These are phyloP conservation scores for Chironomus riparius DNA, from an alignment of 2,888 invertebrate genomes.

Conservation along the genomic window DNA sequence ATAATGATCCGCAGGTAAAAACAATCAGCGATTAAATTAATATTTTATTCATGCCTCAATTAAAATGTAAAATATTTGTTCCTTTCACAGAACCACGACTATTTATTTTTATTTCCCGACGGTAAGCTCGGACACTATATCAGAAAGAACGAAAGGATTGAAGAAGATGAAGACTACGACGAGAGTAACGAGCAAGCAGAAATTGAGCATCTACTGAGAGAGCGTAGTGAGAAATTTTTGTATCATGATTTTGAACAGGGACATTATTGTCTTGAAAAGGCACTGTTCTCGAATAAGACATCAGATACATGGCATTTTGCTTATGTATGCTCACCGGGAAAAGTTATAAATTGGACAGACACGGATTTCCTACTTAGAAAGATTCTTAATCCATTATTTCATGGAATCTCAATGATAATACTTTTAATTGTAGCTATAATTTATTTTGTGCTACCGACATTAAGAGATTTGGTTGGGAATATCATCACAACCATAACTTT, in stretches of 20 bases:
- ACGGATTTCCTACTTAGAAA: conserved; percentile 64
- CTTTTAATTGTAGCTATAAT: conserved; percentile 64
- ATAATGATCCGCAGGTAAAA: conserved; percentile 44
- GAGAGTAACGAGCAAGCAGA: conserved; percentile 40
- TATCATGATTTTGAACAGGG: conserved; percentile 64
- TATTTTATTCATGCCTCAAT: not conserved
- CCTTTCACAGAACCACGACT: conserved; percentile 41
- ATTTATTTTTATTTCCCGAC: conserved; percentile 55
- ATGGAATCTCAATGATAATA: conserved; percentile 61
- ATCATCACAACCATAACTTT: conserved; percentile 73
- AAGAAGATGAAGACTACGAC: conserved; percentile 40
- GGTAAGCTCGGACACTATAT: conserved; percentile 68
- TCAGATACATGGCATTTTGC: conserved; percentile 48
- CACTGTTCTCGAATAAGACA: conserved; percentile 35
- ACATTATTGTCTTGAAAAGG: conserved; percentile 76
- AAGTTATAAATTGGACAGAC: conserved; percentile 61
- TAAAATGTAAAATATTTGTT: conserved; percentile 21
- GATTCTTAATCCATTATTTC: conserved; percentile 67
- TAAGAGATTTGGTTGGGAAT: conserved; percentile 71
- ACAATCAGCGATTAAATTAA: conserved; percentile 22
- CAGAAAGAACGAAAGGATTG: conserved; percentile 45
- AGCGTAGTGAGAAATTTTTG: conserved; percentile 39
- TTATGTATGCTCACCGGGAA: conserved; percentile 62
- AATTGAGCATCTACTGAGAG: conserved; percentile 20
- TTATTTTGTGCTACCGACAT: conserved; percentile 73